phyloP scores from a whole-genome alignment of 2,797 vertebrate species.

The Todus mexicanus region DNA sequence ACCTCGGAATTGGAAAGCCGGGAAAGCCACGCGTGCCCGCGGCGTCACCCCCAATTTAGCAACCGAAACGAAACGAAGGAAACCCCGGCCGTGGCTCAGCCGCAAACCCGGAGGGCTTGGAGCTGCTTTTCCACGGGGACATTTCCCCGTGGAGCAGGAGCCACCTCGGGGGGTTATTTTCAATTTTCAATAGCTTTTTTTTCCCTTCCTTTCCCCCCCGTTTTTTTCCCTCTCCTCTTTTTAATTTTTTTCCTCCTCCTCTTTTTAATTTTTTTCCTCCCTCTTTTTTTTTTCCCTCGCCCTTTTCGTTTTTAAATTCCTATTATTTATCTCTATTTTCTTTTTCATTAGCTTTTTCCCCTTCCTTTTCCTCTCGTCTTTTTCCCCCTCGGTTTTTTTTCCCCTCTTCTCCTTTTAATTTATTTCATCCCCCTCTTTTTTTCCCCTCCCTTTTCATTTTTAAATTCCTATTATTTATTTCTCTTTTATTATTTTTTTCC shows the following conservation, averaged over 20 bases:
- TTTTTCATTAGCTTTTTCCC: background rate
- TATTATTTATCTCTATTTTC: no score
- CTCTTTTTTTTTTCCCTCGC: background rate
- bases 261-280: no score
- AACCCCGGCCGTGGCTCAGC: background rate
- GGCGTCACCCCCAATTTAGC: background rate
- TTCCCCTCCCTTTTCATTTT: no score
- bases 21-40: background rate
- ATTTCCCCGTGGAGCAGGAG: background rate
- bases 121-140: background rate
- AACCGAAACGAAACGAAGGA: conserved; percentile 14
- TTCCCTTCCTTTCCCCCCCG: accelerated
- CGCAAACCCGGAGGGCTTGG: background rate
- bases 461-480: no score
- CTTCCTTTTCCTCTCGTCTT: no score
- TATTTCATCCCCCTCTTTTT: no score
- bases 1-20: background rate
- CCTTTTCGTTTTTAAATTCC: background rate
- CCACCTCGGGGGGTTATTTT: background rate
- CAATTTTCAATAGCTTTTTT: no score
- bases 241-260: background rate
- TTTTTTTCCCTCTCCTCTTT: no score
- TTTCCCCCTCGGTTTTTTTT: no score
- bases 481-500: background rate
- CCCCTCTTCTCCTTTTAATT: no score